A percentile compares a stretch with the other conserved stretches of the same genome.
phyloP scores from a whole-genome alignment of 2,797 vertebrate species.

The Acomys russatus region DNA sequence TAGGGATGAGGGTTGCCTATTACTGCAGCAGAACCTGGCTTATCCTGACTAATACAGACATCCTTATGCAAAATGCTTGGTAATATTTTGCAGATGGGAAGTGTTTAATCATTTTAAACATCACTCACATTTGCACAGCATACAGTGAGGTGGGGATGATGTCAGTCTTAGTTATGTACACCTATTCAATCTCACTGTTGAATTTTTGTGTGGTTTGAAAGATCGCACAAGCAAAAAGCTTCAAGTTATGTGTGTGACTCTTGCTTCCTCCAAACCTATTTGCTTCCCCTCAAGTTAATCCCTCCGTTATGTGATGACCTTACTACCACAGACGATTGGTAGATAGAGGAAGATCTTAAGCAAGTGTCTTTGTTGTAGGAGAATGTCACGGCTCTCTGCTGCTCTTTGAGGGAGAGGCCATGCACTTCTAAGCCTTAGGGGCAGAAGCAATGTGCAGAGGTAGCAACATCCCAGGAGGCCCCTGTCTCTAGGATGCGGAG shows the following conservation, averaged over 20 bases:
- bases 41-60: not conserved
- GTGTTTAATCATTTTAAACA: not conserved
- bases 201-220: slow-evolving; percentile 39
- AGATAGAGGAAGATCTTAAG: slow-evolving; percentile 13
- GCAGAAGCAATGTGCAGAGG: not conserved
- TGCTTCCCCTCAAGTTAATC: slow-evolving; percentile 65
- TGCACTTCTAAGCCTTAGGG: not conserved
- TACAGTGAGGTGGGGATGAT: not conserved
- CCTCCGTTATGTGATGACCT: slow-evolving; percentile 60
- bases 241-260: slow-evolving; percentile 41
- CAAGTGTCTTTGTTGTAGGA: slow-evolving; percentile 42
- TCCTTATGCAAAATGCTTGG: not conserved
- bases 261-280: slow-evolving; percentile 30
- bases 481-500: not conserved
- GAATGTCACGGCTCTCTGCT: slow-evolving; percentile 8
- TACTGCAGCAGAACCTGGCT: not conserved
- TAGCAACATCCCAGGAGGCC: not conserved
- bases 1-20: not conserved
- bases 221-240: not conserved
- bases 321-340: slow-evolving; percentile 5
- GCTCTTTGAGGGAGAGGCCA: not conserved
- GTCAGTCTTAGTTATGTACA: not conserved
- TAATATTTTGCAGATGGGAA: not conserved
- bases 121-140: not conserved
- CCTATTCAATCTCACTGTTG: not conserved